Conservation (phyloP, 2,113 vertebrate genomes). For the Callipepla squamata region DNA sequence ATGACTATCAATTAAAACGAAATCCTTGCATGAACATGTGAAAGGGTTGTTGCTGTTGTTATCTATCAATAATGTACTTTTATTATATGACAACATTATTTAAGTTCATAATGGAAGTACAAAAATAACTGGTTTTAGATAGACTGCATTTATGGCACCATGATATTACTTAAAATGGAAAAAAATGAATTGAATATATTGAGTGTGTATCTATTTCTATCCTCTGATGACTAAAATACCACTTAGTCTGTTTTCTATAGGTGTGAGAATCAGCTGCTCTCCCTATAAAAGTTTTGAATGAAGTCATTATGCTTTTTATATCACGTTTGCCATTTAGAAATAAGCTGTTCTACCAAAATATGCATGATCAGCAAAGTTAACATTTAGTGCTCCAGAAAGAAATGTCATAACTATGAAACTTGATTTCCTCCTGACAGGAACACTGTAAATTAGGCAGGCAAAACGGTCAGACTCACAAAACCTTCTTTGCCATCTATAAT, state of each 20-base stretch:
- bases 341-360: conserved; percentile 55
- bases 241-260: conserved; percentile 44
- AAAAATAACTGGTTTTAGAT: neutral
- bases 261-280: conserved; percentile 45
- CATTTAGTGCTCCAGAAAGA: conserved; percentile 72
- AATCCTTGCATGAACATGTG: neutral
- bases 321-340: conserved; percentile 66
- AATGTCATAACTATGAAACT: conserved; percentile 76
- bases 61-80: neutral
- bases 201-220: conserved; percentile 33
- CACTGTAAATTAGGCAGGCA: conserved; percentile 59
- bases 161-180: neutral
- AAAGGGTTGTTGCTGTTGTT: neutral
- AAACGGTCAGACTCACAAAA: conserved; percentile 32
- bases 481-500: conserved; percentile 30
- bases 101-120: neutral
- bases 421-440: conserved; percentile 63
- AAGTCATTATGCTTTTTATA: conserved; percentile 63
- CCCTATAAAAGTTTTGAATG: conserved; percentile 59
- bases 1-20: neutral
- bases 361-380: conserved; percentile 71
- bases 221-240: conserved; percentile 46
- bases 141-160: neutral
- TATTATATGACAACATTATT: neutral
- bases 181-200: neutral